Conservation (phyloP, 2,113 vertebrate genomes). For the Platycercus adscitus region DNA sequence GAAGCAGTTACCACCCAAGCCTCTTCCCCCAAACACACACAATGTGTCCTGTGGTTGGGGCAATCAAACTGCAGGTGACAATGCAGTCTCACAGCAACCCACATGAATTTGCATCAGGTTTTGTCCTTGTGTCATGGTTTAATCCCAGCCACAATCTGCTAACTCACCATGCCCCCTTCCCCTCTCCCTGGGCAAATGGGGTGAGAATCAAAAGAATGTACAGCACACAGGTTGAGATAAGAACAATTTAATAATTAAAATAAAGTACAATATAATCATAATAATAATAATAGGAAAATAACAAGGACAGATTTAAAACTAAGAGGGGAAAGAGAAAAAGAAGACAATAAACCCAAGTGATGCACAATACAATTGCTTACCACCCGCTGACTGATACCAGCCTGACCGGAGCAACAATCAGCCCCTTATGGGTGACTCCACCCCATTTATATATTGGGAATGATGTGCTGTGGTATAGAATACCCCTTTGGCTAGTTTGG, state of each 20-base stretch:
- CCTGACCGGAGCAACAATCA: neutral
- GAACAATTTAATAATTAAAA: neutral
- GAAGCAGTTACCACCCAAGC: neutral
- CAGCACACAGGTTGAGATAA: neutral
- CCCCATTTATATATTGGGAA: neutral
- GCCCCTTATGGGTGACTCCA: neutral
- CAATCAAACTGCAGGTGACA: neutral
- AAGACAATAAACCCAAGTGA: neutral
- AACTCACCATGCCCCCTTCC: neutral
- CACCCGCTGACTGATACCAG: neutral
- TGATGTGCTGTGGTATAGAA: neutral
- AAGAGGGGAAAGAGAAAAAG: neutral
- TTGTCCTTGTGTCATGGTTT: neutral
- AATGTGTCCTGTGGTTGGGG: neutral
- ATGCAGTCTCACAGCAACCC: neutral
- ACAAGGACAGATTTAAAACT: neutral
- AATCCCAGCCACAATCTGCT: neutral
- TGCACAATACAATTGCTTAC: neutral
- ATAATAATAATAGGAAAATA: neutral
- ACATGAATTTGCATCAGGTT: accelerated
- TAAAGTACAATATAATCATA: neutral
- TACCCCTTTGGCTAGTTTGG: neutral
- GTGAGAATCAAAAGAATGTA: neutral
- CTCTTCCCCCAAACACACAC: accelerated
- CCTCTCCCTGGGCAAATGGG: neutral